A percentile compares a stretch with the other conserved stretches of the same genome.
These are phyloP conservation scores for Atta colombica DNA, from an alignment of 1,140 invertebrate species.

Conservation along the genomic window DNA sequence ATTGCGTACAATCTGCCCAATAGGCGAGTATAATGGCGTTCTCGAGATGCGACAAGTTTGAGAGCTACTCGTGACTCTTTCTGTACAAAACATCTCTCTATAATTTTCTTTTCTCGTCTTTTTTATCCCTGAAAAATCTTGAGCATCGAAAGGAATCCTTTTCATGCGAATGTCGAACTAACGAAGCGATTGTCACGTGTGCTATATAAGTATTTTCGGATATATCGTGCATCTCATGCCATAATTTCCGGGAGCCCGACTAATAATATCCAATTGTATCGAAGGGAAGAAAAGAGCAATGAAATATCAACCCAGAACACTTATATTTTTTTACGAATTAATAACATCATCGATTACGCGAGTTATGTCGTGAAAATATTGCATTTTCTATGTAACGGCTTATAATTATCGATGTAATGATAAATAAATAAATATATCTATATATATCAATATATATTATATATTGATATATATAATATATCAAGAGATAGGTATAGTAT, in stretches of 20 bases:
- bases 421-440: not conserved
- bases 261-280: constrained; percentile 20
- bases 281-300: not conserved
- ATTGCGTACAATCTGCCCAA: constrained; percentile 68
- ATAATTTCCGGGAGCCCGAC: constrained; percentile 26
- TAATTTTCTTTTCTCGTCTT: constrained; percentile 64
- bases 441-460: too few species aligned
- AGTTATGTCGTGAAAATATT: not conserved
- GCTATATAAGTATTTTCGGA: constrained; percentile 42
- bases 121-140: constrained; percentile 56
- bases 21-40: constrained; percentile 63
- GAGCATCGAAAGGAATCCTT: constrained; percentile 35
- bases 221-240: not conserved
- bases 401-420: not conserved
- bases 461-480: too few species aligned
- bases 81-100: constrained; percentile 49
- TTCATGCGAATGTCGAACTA: constrained; percentile 62
- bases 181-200: constrained; percentile 57
- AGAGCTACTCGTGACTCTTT: constrained; percentile 57
- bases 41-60: constrained; percentile 69
- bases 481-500: not conserved
- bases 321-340: not conserved
- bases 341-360: not conserved
- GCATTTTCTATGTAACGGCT: not conserved
- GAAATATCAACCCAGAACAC: not conserved